Evolutionary conservation across 2,113 vertebrate species (phyloP).

Genomic region (Nycticebus coucang): DNA sequence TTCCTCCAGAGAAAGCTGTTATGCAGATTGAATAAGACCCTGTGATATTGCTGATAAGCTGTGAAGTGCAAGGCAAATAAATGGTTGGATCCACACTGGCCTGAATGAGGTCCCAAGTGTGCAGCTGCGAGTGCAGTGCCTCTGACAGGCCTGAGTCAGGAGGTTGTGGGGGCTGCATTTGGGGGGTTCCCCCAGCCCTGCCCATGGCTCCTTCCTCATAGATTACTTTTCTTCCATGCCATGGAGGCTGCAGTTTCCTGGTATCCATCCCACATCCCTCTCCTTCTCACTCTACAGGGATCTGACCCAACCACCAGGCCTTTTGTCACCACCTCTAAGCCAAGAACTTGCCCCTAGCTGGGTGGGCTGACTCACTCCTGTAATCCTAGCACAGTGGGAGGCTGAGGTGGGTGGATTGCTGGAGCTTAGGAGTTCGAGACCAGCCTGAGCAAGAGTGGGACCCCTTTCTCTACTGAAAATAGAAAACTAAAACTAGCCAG

Average conservation of each 20-base stretch:
- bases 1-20: background rate
- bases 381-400: too few relatives aligned
- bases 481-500: too few relatives aligned
- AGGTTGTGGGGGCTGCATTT: too few relatives aligned
- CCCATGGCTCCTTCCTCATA: background rate
- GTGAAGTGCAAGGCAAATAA: background rate
- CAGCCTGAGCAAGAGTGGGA: too few relatives aligned
- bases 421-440: too few relatives aligned
- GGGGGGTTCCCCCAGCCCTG: too few relatives aligned
- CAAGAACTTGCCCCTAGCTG: background rate
- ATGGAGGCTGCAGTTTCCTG: background rate
- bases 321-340: background rate
- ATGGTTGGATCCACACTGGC: background rate
- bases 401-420: too few relatives aligned
- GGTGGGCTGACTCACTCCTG: too few relatives aligned
- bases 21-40: background rate
- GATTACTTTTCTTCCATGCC: background rate
- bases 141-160: background rate
- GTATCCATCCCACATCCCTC: background rate
- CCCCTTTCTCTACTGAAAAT: too few relatives aligned
- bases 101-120: background rate
- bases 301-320: background rate
- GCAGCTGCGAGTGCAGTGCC: background rate
- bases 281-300: background rate
- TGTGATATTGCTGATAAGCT: background rate